Conservation (phyloP, 2,797 vertebrate species). For the Acropternis orthonyx region DNA sequence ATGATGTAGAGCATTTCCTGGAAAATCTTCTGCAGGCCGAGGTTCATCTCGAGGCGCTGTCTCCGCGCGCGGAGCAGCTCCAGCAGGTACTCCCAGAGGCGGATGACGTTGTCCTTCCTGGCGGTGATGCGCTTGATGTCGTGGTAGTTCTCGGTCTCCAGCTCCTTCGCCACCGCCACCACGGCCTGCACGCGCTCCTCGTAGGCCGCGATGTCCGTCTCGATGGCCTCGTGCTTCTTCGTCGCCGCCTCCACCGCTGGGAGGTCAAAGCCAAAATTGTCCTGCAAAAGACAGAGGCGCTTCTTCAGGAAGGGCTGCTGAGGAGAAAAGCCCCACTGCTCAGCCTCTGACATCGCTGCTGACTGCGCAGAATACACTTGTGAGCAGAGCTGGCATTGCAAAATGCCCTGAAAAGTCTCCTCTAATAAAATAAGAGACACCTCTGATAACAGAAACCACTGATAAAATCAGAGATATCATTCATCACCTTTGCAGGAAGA, state of each 20-base stretch:
- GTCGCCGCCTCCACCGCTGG: conserved; percentile 93
- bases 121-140: conserved; percentile 92
- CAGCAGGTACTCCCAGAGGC: conserved; percentile 95
- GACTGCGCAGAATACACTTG: not conserved
- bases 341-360: not conserved
- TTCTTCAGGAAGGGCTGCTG: not conserved
- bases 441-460: not conserved
- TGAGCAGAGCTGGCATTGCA: not conserved
- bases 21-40: conserved; percentile 94
- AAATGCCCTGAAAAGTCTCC: not conserved
- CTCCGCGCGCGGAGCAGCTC: conserved; percentile 91
- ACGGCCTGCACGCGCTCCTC: conserved; percentile 94
- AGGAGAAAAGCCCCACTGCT: not conserved
- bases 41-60: conserved; percentile 89
- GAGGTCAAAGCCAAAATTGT: conserved; percentile 95
- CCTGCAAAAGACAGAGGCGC: conserved; percentile 73
- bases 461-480: not conserved
- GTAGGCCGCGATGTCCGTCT: conserved; percentile 92
- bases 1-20: conserved; percentile 99
- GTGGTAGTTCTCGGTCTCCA: conserved; percentile 91
- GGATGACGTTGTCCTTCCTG: conserved; percentile 92
- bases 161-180: conserved; percentile 88
- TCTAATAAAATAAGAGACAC: not conserved
- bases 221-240: conserved; percentile 94
- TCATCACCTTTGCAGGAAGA: not conserved